Evolutionary conservation across 2,113 vertebrate species (phyloP), one percentile per base, ranked within the genome.

Genomic region (Cinclus mexicanus): DNA sequence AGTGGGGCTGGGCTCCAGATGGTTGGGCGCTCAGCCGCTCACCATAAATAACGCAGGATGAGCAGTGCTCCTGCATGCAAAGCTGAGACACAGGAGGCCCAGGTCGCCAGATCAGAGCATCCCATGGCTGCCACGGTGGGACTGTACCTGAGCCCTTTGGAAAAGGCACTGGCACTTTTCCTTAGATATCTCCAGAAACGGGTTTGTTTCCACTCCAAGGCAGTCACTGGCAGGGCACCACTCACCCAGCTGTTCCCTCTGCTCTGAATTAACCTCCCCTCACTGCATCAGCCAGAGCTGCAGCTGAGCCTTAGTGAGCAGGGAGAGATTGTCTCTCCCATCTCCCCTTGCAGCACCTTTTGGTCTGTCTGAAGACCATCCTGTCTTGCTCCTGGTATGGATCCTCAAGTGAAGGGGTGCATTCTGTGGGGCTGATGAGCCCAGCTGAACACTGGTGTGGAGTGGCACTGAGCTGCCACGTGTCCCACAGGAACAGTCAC

Each of bases 1-100:
- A 95, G 75, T 82, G 89, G 93, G 93, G 96, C 69, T 87, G 96
- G 55, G 77, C 89, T 96, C 95, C 96, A 97, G 94, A 97, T 95
- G 95, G 96, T 93, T 95, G 94, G 94, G 87, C 81, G 13, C 87
- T 89, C 87, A 94, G 94, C 89, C 57, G 44, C 76, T 94, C 8
- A 1, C 91, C 26, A 23, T 93, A 92, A 95, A 95, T 96, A 95
- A 92, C 3, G 1, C 44, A 65, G 83, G 56, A 65, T 68, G 77
- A 84, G 87, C 11, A 3, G 41, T 22, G 83, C 25, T 95, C 28
- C 84, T 71, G 87, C 56, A 56, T 74, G 57, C 46, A 89, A 82
- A 87, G 35, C 83, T 39, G 55, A 76, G 28, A 67, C 89, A 25
- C 1, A 0, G 52, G 60, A 24, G 22, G 39, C 52, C 52, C 2